These are phyloP conservation scores for Hemibagrus wyckioides DNA, from an alignment of 2,113 vertebrate species.

Conservation along the genomic window DNA sequence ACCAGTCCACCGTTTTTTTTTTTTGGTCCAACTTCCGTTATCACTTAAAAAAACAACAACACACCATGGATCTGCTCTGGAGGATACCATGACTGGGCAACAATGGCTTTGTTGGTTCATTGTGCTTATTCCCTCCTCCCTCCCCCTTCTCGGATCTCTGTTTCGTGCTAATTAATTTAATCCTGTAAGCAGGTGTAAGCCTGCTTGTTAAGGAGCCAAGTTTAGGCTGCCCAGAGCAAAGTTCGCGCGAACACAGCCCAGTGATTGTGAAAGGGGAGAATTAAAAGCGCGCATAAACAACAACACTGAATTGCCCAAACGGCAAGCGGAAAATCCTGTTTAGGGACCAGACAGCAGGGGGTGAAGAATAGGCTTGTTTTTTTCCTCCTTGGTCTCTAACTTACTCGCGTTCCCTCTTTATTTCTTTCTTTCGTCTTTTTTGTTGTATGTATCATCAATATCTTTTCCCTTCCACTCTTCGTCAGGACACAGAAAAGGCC, in stretches of 20 bases:
- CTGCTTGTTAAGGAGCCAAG: constrained; percentile 74
- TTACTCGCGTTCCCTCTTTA: constrained; percentile 36
- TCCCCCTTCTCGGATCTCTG: constrained; percentile 64
- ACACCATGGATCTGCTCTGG: constrained; percentile 55
- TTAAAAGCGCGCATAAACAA: constrained; percentile 62
- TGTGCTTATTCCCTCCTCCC: constrained; percentile 71
- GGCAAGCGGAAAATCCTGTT: constrained; percentile 70
- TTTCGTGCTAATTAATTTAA: constrained; percentile 84
- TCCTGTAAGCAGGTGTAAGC: constrained; percentile 86
- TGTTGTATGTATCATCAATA: constrained; percentile 54
- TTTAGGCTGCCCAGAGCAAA: constrained; percentile 67
- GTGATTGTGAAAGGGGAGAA: constrained; percentile 64
- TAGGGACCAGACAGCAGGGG: constrained; percentile 60
- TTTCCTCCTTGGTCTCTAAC: constrained; percentile 57
- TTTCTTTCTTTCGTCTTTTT: constrained; percentile 39
- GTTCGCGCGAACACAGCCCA: constrained; percentile 57
- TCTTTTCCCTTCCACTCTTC: constrained; percentile 62
- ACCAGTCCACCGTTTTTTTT: constrained; percentile 24
- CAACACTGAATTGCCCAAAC: constrained; percentile 63
- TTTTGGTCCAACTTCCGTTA: constrained; percentile 37
- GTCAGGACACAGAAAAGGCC: constrained; percentile 61
- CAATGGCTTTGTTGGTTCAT: constrained; percentile 62
- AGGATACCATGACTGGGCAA: constrained; percentile 50
- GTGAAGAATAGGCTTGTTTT: constrained; percentile 49
- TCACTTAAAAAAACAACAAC: constrained; percentile 34